A percentile compares a stretch with the other conserved stretches of the same genome.
These are phyloP conservation scores for Carassius carassius DNA, from an alignment of 2,113 vertebrate species.

Conservation along the genomic window DNA sequence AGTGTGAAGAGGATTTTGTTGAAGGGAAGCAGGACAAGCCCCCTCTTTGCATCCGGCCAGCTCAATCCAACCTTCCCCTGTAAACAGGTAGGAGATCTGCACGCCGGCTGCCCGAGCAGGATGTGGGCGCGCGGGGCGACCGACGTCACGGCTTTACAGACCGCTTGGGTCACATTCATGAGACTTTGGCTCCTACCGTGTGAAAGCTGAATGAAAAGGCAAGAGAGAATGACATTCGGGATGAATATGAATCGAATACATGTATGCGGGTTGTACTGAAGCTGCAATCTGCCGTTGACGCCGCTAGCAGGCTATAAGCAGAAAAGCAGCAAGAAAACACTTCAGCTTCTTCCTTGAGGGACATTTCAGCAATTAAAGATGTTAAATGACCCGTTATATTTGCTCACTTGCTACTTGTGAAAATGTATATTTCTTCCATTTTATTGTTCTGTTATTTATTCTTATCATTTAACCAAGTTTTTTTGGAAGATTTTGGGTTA, in stretches of 20 bases:
- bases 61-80: conserved; percentile 59
- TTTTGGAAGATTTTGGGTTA: background rate
- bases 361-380: conserved; percentile 3
- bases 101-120: conserved; percentile 50
- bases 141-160: conserved; percentile 37
- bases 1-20: conserved; percentile 64
- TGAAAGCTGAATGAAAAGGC: conserved; percentile 28
- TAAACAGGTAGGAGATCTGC: conserved; percentile 44
- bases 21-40: conserved; percentile 65
- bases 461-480: background rate
- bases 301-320: background rate
- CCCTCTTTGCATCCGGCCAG: conserved; percentile 70
- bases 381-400: background rate
- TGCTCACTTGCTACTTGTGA: background rate
- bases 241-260: conserved; percentile 18
- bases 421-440: background rate
- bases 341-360: background rate
- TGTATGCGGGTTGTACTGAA: no score
- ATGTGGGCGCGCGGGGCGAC: conserved; percentile 33
- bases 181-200: conserved; percentile 32
- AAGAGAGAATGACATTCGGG: background rate
- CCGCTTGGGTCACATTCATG: background rate
- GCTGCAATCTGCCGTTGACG: conserved; percentile 11
- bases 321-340: background rate
- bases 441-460: background rate